A percentile compares a stretch with the other conserved stretches of the same genome.
phyloP scores from a whole-genome alignment of 2,888 invertebrate genomes.

The Netelia fuscicornis region DNA sequence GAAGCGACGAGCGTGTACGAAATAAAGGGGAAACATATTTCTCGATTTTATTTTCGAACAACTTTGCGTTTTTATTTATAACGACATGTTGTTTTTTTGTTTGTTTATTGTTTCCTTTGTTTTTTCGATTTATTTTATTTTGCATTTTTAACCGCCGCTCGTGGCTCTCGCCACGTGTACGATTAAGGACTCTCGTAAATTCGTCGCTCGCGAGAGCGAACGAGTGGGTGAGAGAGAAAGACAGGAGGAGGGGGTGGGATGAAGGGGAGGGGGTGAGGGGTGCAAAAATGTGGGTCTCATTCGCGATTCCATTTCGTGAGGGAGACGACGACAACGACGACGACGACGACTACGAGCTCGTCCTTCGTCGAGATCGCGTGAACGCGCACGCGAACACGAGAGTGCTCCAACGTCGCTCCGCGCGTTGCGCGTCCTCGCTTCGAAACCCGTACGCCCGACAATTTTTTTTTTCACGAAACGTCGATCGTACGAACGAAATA shows the following conservation, averaged over 20 bases:
- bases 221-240: not conserved
- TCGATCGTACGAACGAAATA: too few relatives aligned
- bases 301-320: slow-evolving; percentile 37
- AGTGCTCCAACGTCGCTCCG: not conserved
- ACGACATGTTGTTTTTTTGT: slow-evolving; percentile 46
- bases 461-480: too few relatives aligned
- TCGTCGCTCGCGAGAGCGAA: slow-evolving; percentile 45
- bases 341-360: not conserved
- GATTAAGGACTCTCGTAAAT: slow-evolving; percentile 64
- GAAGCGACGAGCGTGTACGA: not conserved
- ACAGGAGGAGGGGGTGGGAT: too few relatives aligned
- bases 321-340: not conserved
- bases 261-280: not conserved
- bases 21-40: slow-evolving; percentile 14
- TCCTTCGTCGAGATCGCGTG: slow-evolving; percentile 18
- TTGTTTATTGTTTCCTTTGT: too few relatives aligned
- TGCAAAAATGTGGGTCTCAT: slow-evolving; percentile 17
- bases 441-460: too few relatives aligned
- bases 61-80: slow-evolving; percentile 33
- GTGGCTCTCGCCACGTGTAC: slow-evolving; percentile 45
- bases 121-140: too few relatives aligned
- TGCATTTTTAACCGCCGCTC: too few relatives aligned
- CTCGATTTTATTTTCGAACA: not conserved
- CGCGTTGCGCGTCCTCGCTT: not conserved
- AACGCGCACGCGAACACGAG: slow-evolving; percentile 48